phyloP scores from a whole-genome alignment of 2,113 vertebrate species.

The Pan troglodytes region DNA sequence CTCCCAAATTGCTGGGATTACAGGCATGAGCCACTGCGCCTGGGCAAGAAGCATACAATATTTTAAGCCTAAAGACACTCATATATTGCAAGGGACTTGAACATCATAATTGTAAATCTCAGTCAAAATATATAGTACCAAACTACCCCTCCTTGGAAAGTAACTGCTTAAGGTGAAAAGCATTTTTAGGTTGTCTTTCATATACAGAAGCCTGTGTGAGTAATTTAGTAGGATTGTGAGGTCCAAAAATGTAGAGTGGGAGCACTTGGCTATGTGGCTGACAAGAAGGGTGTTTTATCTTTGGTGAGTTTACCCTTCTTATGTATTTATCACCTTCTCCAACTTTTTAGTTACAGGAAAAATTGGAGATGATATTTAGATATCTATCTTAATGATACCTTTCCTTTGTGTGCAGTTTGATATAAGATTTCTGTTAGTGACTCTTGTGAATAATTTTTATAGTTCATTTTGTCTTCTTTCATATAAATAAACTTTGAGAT shows the following conservation, averaged over 20 bases:
- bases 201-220: background rate
- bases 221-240: background rate
- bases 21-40: too few species aligned
- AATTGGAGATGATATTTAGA: background rate
- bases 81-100: background rate
- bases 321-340: background rate
- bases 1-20: too few species aligned
- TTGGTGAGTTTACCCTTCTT: background rate
- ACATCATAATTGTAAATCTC: background rate
- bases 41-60: background rate
- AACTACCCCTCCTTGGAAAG: background rate
- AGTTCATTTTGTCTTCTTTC: background rate
- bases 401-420: background rate
- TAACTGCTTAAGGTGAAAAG: slow-evolving; percentile 5
- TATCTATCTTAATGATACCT: background rate
- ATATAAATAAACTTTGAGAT: background rate
- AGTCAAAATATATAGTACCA: background rate
- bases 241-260: background rate
- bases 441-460: background rate
- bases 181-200: background rate
- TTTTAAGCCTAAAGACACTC: background rate
- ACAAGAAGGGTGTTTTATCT: background rate
- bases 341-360: background rate
- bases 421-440: background rate
- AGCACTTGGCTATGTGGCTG: background rate